Evolutionary conservation across 2,797 vertebrate genomes (phyloP).

Genomic region (Enteromius radiatus): DNA sequence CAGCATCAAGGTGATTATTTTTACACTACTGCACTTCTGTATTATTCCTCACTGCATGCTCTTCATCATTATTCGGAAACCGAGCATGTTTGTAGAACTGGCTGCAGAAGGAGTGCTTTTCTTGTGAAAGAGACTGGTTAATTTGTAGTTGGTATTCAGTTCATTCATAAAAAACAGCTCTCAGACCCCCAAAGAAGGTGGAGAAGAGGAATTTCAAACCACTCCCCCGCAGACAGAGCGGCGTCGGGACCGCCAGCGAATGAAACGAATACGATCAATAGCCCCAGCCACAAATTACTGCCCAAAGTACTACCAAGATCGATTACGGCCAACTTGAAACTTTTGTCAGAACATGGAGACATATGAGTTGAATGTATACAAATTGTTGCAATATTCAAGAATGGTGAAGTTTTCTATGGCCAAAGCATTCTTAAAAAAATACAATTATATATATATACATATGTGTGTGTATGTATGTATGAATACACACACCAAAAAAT

Average conservation of each 20-base stretch:
- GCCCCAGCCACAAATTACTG: constrained; percentile 71
- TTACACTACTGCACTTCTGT: background rate
- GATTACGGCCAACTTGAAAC: constrained; percentile 66
- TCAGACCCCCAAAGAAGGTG: constrained; percentile 74
- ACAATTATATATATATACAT: background rate
- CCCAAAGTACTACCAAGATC: constrained; percentile 74
- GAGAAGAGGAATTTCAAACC: constrained; percentile 62
- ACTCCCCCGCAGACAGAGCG: constrained; percentile 82
- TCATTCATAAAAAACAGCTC: constrained; percentile 78
- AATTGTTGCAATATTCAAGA: constrained; percentile 37
- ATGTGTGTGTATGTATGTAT: too few species aligned
- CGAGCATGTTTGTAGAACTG: constrained; percentile 19
- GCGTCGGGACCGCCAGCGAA: constrained; percentile 78
- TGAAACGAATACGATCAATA: constrained; percentile 75
- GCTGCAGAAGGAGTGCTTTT: constrained; percentile 55
- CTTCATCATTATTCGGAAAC: background rate
- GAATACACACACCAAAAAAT: background rate
- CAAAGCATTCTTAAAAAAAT: background rate
- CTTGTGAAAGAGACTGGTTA: constrained; percentile 65
- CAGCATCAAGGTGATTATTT: constrained; percentile 6
- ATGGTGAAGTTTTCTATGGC: background rate
- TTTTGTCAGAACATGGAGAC: constrained; percentile 48
- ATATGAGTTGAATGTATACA: constrained; percentile 47
- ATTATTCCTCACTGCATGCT: background rate
- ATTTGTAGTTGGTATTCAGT: constrained; percentile 75